These are phyloP conservation scores for Sebastes matsubarae DNA, from an alignment of 2,797 vertebrate species.

Conservation along the genomic window DNA sequence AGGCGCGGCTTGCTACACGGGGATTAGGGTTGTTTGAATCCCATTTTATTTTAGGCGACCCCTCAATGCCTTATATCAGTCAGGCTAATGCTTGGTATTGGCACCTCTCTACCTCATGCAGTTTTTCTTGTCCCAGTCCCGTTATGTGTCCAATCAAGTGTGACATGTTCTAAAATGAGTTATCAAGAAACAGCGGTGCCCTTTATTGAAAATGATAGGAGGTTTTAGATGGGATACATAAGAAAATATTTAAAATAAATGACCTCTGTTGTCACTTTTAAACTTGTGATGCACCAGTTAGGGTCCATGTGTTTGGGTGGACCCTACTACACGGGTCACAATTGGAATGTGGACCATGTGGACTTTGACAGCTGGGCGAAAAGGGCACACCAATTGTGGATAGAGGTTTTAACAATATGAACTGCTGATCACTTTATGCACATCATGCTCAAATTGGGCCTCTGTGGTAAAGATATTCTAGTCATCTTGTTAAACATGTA, in stretches of 20 bases:
- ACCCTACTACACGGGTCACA: slow-evolving; percentile 27
- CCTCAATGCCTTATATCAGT: slow-evolving; percentile 48
- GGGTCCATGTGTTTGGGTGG: slow-evolving; percentile 18
- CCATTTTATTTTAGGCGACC: slow-evolving; percentile 60
- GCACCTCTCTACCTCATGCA: slow-evolving; percentile 27
- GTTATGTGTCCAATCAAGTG: not conserved
- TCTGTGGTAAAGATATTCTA: not conserved
- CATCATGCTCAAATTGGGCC: not conserved
- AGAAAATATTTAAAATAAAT: not conserved
- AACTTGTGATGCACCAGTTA: not conserved
- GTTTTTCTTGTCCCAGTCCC: slow-evolving; percentile 17
- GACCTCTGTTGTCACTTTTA: not conserved
- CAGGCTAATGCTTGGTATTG: slow-evolving; percentile 40
- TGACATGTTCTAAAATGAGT: not conserved
- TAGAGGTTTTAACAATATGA: not conserved
- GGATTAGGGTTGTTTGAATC: slow-evolving; percentile 50
- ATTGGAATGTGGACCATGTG: slow-evolving; percentile 51
- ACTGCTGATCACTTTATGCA: not conserved
- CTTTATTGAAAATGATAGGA: not conserved
- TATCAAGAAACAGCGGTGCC: not conserved
- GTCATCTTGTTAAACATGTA: not conserved
- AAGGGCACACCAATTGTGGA: slow-evolving; percentile 14
- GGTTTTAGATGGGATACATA: not conserved
- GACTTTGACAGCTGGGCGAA: slow-evolving; percentile 30
- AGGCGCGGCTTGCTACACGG: slow-evolving; percentile 1